Percentiles rank a stretch among this genome's conserved stretches.
Conservation (phyloP, 2,113 vertebrate genomes). For the Strigops habroptila region DNA sequence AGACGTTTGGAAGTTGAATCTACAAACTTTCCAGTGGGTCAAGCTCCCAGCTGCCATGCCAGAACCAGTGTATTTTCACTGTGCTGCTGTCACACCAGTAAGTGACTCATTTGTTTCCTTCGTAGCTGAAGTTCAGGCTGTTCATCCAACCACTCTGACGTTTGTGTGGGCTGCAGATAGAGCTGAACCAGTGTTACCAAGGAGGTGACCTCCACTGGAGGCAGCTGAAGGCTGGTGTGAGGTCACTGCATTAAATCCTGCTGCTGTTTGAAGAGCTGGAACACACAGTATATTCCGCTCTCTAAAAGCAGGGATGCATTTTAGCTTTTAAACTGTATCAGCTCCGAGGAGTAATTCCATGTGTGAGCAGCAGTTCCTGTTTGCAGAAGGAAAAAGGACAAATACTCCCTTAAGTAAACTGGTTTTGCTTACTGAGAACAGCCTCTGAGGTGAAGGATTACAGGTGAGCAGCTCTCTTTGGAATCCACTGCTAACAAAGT, state of each 20-base stretch:
- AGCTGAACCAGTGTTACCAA: not conserved
- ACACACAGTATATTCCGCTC: rapidly evolving
- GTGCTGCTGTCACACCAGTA: constrained; percentile 95
- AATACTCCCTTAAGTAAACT: not conserved
- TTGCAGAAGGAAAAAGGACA: not conserved
- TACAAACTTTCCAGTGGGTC: constrained; percentile 93
- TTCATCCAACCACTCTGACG: rapidly evolving
- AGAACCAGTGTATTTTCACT: constrained; percentile 97
- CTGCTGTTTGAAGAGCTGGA: not conserved
- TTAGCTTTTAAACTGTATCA: not conserved
- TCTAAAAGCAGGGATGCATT: rapidly evolving
- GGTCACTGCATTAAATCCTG: not conserved
- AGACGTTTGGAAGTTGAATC: constrained; percentile 93
- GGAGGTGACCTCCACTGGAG: not conserved
- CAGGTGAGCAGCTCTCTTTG: not conserved
- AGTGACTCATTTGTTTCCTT: constrained; percentile 30
- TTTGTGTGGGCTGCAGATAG: not conserved
- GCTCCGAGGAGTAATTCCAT: not conserved
- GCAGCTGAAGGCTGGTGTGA: not conserved
- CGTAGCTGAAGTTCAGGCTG: rapidly evolving
- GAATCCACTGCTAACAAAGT: not conserved
- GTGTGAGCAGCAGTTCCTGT: not conserved
- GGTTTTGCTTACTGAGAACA: not conserved
- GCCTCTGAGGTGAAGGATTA: not conserved
- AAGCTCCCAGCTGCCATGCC: constrained; percentile 93